A percentile compares a stretch with the other conserved stretches of the same genome.
phyloP scores from a whole-genome alignment of 2,797 vertebrate species.

The Catamblyrhynchus diadema region DNA sequence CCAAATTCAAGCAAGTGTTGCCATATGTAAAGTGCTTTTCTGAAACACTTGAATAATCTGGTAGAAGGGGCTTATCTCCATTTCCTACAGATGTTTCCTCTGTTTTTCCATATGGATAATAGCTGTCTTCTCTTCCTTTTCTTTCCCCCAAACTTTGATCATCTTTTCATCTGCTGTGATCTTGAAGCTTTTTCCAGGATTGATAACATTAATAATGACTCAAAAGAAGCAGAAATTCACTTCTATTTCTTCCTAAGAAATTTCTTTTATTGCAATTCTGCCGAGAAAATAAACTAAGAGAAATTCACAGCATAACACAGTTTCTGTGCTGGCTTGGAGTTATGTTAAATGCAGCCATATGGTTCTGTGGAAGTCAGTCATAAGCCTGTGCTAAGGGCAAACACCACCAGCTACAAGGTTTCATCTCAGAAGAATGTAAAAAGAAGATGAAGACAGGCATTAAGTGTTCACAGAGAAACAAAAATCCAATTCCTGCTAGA shows the following conservation, averaged over 20 bases:
- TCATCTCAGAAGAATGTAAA: slow-evolving; percentile 46
- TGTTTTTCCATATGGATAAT: background rate
- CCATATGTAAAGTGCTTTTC: background rate
- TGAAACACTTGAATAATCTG: slow-evolving; percentile 12
- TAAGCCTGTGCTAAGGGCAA: slow-evolving; percentile 27
- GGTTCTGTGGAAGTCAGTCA: slow-evolving; percentile 25
- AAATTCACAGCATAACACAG: background rate
- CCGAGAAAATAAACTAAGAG: background rate
- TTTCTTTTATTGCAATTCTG: background rate
- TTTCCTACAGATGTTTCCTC: slow-evolving; percentile 22
- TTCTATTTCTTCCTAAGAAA: background rate
- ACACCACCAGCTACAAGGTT: slow-evolving; percentile 43
- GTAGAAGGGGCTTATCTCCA: background rate
- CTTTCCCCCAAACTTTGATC: background rate
- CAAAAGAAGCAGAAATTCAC: background rate
- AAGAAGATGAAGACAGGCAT: slow-evolving; percentile 46
- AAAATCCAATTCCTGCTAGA: slow-evolving; percentile 36
- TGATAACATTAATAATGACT: background rate
- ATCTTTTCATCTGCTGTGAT: background rate
- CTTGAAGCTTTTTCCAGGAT: background rate
- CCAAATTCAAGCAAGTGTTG: background rate
- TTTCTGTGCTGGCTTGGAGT: slow-evolving; percentile 21
- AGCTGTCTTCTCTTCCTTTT: background rate
- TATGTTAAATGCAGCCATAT: slow-evolving; percentile 37
- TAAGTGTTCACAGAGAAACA: slow-evolving; percentile 36